These are phyloP conservation scores for Thamnophis elegans DNA, from an alignment of 2,797 vertebrate genomes.

Conservation along the genomic window DNA sequence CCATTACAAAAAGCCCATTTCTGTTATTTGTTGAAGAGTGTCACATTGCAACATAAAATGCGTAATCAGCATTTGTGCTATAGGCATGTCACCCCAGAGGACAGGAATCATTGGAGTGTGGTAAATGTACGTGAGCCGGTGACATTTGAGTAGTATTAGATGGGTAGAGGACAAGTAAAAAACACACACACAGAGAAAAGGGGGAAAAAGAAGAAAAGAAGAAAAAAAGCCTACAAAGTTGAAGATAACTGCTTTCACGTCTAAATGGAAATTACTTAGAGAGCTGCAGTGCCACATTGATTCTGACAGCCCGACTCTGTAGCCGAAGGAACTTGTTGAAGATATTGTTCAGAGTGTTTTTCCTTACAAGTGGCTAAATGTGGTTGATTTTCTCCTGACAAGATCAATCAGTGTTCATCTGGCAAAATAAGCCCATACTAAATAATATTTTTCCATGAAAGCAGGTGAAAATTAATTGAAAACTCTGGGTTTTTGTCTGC, in stretches of 20 bases:
- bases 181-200: conserved; percentile 15
- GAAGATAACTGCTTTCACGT: conserved; percentile 69
- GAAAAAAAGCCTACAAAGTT: conserved; percentile 59
- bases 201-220: conserved; percentile 42
- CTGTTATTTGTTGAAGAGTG: conserved; percentile 59
- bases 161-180: conserved; percentile 62
- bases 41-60: conserved; percentile 58
- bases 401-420: conserved; percentile 58
- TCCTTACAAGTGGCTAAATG: conserved; percentile 56
- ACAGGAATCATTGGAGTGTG: conserved; percentile 59
- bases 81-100: conserved; percentile 56
- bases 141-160: conserved; percentile 64
- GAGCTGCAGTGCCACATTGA: conserved; percentile 73
- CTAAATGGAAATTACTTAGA: conserved; percentile 76
- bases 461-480: conserved; percentile 51
- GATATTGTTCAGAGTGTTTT: conserved; percentile 58
- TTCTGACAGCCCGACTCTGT: conserved; percentile 71
- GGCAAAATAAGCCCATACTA: conserved; percentile 43
- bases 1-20: conserved; percentile 52
- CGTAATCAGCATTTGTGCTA: conserved; percentile 56
- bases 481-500: conserved; percentile 22
- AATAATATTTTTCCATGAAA: conserved; percentile 53
- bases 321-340: conserved; percentile 66
- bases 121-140: conserved; percentile 56
- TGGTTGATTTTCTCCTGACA: conserved; percentile 63